phyloP scores from a whole-genome alignment of 2,888 invertebrate species.

The Drosophila emarginata region DNA sequence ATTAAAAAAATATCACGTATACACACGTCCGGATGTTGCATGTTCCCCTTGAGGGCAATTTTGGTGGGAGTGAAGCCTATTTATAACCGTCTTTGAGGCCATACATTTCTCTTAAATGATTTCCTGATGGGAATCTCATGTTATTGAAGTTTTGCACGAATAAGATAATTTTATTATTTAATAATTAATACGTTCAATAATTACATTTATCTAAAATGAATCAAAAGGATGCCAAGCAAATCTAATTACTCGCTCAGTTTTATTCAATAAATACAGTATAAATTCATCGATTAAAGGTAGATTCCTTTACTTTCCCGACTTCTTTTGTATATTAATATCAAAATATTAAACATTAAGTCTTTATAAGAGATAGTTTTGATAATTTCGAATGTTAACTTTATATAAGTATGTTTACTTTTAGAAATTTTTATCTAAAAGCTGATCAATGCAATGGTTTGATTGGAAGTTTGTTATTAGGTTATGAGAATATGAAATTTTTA shows the following conservation, averaged over 20 bases:
- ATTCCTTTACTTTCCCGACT: too few relatives aligned
- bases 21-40: conserved; percentile 57
- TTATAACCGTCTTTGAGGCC: conserved; percentile 52
- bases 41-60: conserved; percentile 66
- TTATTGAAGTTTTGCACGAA: not conserved
- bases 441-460: too few relatives aligned
- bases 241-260: not conserved
- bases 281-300: too few relatives aligned
- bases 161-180: conserved; percentile 21
- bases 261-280: not conserved
- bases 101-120: conserved; percentile 42
- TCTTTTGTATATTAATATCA: too few relatives aligned
- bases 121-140: conserved; percentile 5
- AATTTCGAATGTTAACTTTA: too few relatives aligned
- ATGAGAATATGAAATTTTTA: too few relatives aligned
- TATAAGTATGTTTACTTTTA: too few relatives aligned
- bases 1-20: conserved; percentile 74
- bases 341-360: too few relatives aligned
- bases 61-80: conserved; percentile 47
- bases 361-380: too few relatives aligned
- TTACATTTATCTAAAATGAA: not conserved
- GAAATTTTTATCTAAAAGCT: too few relatives aligned
- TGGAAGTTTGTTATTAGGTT: too few relatives aligned
- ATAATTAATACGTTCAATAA: not conserved
- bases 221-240: not conserved